Conservation (phyloP, 2,888 invertebrate genomes). For the Aethes cnicana region DNA sequence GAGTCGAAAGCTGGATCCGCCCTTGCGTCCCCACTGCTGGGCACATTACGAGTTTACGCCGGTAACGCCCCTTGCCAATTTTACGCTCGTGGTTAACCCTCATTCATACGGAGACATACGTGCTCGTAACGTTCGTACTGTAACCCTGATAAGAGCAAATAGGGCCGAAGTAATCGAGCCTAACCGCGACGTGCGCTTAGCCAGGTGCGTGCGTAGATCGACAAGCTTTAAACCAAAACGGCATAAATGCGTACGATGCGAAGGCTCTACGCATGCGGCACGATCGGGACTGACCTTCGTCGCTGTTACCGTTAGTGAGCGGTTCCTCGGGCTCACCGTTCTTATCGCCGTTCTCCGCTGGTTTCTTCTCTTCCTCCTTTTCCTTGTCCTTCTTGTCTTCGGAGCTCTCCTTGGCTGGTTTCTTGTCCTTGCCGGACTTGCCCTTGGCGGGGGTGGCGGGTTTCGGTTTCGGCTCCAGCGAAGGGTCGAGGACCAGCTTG, state of each 20-base stretch:
- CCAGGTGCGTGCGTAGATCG: slow-evolving; percentile 66
- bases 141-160: no score
- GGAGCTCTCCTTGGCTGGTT: slow-evolving; percentile 83
- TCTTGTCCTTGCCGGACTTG: slow-evolving; percentile 87
- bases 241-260: slow-evolving; percentile 39
- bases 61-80: no score
- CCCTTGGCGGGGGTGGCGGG: slow-evolving; percentile 90
- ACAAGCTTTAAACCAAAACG: slow-evolving; percentile 27
- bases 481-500: slow-evolving; percentile 92
- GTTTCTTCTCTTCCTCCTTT: slow-evolving; percentile 72
- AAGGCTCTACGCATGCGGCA: slow-evolving; percentile 66
- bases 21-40: no score
- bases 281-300: slow-evolving; percentile 79
- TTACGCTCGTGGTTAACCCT: no score
- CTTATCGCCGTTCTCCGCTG: slow-evolving; percentile 66
- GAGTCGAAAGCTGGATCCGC: no score
- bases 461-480: slow-evolving; percentile 89
- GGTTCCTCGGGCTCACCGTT: slow-evolving; percentile 78
- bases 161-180: no score
- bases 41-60: no score
- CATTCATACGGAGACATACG: no score
- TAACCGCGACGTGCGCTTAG: slow-evolving; percentile 61
- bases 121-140: not conserved
- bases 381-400: slow-evolving; percentile 86
- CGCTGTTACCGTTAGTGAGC: slow-evolving; percentile 80